These are phyloP conservation scores for Cataglyphis rosenhaueri DNA, from an alignment of 2,888 invertebrate species.

Conservation along the genomic window DNA sequence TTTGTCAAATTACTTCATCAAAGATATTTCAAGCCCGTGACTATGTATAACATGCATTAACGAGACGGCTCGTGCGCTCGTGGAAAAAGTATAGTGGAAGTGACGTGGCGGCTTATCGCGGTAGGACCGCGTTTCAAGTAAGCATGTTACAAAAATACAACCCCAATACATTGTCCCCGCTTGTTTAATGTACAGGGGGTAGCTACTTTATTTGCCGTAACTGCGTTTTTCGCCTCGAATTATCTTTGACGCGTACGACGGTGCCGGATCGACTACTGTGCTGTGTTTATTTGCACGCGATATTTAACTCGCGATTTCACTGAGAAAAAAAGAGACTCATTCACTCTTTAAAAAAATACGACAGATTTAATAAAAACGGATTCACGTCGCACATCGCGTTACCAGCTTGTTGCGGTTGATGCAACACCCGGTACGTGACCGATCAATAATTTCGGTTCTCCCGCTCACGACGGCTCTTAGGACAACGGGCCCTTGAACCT, in stretches of 20 bases:
- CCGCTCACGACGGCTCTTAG: conserved; percentile 50
- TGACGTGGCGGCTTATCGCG: conserved; percentile 16
- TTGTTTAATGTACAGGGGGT: conserved; percentile 32
- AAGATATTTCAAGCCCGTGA: conserved; percentile 18
- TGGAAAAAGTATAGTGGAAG: conserved; percentile 26
- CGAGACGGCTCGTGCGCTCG: background rate
- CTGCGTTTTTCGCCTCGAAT: conserved; percentile 36
- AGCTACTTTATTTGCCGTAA: conserved; percentile 31
- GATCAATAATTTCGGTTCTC: conserved; percentile 64
- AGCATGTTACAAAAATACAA: conserved; percentile 48
- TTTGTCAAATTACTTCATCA: conserved; percentile 51
- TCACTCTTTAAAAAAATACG: background rate
- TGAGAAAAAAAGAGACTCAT: background rate
- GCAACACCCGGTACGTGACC: conserved; percentile 47
- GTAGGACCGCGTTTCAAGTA: conserved; percentile 30
- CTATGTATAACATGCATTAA: conserved; percentile 35
- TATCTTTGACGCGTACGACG: conserved; percentile 35
- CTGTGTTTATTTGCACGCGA: conserved; percentile 20
- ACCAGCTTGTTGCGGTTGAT: background rate
- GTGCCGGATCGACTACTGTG: background rate
- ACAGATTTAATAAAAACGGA: conserved; percentile 22
- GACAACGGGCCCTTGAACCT: conserved; percentile 54
- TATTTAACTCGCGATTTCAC: conserved; percentile 31
- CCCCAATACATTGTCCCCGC: background rate
- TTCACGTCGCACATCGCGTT: background rate